Evolutionary conservation across 2,113 vertebrate genomes (phyloP), one percentile per base, ranked within the genome.

Genomic region (Felis catus): DNA sequence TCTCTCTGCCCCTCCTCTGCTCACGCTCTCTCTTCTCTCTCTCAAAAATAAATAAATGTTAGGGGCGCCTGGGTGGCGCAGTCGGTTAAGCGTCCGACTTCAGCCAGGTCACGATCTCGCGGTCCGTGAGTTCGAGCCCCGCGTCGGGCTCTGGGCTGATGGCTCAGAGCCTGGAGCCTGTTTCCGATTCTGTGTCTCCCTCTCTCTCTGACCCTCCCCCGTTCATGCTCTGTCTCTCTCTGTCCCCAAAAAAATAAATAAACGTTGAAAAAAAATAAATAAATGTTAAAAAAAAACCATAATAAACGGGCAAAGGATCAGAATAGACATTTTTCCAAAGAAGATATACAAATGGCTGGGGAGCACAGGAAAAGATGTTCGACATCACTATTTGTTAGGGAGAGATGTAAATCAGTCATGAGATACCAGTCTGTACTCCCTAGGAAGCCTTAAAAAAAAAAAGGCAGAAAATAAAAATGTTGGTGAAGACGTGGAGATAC

Each of bases 51-150:
- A 39, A 36, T 36, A 36, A 36, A 36, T 36, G 36, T 36, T 36
- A 36, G 36, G 36, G 36, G 36, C 36, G 36, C 36, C 36, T 36
- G 36, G 36, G 66, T 68, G 66, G 66, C 7, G 18, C 66, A n/a
- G 66, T 70, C 3, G 3, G 16, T 70, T 70, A n/a, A 70, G 66
- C 16, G 7, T 70, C 66, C 4, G 16, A 15, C 16, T 70, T 70
- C 4, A 7, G 68, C 15, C 68, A 36, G 33, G 68, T n/a, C 68
- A 19, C 36, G 16, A n/a, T 5, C 70, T 36, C 11, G 2, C 9
- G 3, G n/a, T 39, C 4, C 10, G 2, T 23, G 11, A 19, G n/a
- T 23, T 23, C 1, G 10, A 71, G 4, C n/a, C 68, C 10, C 4
- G 10, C 19, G 9, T 71, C 2, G 10, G 70, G 4, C n/a, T 73